Conservation (phyloP, 2,888 invertebrate genomes). For the Augochlorella aurata region DNA sequence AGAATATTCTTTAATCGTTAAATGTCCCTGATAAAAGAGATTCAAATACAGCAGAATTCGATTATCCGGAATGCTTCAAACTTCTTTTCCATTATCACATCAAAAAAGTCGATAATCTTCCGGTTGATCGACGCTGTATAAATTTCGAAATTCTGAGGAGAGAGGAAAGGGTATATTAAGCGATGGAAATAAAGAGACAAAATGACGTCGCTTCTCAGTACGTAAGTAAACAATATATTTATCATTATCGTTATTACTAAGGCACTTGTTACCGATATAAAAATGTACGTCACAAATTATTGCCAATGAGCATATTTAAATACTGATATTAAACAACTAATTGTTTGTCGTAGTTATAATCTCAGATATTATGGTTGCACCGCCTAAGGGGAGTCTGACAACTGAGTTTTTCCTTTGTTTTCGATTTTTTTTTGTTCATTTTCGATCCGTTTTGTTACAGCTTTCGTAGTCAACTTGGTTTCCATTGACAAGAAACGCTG, state of each 20-base stretch:
- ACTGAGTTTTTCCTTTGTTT: constrained; percentile 19
- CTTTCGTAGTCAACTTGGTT: constrained; percentile 25
- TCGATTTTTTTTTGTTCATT: constrained; percentile 2
- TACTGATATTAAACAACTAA: constrained; percentile 81
- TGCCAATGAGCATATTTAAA: constrained; percentile 81
- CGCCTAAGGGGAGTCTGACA: constrained; percentile 54
- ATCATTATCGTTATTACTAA: constrained; percentile 80
- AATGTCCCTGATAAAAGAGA: no score
- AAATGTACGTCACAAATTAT: constrained; percentile 80
- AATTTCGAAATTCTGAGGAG: no score
- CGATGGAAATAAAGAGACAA: neutral
- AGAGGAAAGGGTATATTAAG: no score
- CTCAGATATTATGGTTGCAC: constrained; percentile 71
- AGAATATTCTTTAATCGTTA: no score
- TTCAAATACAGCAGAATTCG: no score
- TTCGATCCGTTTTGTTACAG: constrained; percentile 2
- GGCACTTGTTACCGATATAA: constrained; percentile 81
- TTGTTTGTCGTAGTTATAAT: constrained; percentile 74
- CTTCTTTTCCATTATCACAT: no score
- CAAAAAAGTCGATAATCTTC: no score
- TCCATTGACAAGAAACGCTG: constrained; percentile 20
- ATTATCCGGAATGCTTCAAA: no score
- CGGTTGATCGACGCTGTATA: no score
- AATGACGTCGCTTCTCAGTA: constrained; percentile 55
- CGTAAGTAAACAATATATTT: constrained; percentile 81